Percentiles rank a stretch among this genome's conserved stretches.
phyloP scores from a whole-genome alignment of 2,113 vertebrate genomes.

The Pseudonaja textilis region DNA sequence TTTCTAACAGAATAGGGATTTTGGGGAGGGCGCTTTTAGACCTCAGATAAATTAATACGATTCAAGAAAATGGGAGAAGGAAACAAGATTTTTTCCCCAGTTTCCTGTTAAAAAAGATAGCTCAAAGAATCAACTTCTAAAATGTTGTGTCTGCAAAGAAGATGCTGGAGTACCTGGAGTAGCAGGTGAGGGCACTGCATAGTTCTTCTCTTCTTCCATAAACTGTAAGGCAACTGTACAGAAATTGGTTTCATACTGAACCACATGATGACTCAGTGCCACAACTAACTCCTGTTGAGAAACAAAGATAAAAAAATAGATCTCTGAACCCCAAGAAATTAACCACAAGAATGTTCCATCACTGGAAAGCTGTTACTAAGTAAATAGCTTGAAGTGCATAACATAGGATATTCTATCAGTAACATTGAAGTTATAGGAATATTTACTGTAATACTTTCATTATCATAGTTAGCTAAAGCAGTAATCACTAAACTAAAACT shows the following conservation, averaged over 20 bases:
- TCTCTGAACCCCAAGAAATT: neutral
- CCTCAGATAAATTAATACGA: neutral
- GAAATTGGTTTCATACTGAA: conserved; percentile 98
- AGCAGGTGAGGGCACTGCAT: conserved; percentile 86
- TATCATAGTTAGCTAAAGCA: neutral
- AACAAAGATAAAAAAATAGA: neutral
- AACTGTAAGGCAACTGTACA: conserved; percentile 97
- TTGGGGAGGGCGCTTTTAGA: neutral
- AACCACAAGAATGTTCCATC: neutral
- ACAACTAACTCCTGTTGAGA: conserved; percentile 90
- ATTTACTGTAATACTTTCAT: neutral
- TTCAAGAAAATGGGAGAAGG: neutral
- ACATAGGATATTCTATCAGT: neutral
- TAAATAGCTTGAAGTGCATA: neutral
- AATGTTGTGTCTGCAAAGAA: neutral
- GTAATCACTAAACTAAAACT: neutral
- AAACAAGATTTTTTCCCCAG: neutral
- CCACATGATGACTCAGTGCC: conserved; percentile 93
- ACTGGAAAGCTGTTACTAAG: neutral
- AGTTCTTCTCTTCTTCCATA: conserved; percentile 98
- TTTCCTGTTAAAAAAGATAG: neutral
- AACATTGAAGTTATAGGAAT: neutral
- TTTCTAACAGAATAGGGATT: neutral
- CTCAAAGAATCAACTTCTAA: neutral
- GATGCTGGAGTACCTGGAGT: conserved; percentile 72